Conservation (phyloP, 2,888 invertebrate species). For the Lasioglossum oenotherae region DNA sequence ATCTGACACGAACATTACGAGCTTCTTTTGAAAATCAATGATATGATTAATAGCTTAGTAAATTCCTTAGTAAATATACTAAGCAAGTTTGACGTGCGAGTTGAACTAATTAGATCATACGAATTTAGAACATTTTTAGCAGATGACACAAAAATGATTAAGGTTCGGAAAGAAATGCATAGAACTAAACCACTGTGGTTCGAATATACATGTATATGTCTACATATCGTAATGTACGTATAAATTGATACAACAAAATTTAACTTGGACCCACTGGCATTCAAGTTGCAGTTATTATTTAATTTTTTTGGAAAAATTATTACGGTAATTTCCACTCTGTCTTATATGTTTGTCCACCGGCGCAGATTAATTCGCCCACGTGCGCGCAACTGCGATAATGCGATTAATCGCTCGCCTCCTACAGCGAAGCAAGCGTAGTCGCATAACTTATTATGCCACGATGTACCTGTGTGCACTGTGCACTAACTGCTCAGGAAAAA, state of each 20-base stretch:
- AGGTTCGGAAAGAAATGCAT: neutral
- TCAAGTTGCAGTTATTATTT: neutral
- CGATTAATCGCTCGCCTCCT: constrained; percentile 47
- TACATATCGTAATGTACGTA: too few species aligned
- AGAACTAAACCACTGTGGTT: too few species aligned
- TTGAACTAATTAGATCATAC: neutral
- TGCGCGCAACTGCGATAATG: constrained; percentile 21
- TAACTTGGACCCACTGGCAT: too few species aligned
- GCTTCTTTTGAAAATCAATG: neutral
- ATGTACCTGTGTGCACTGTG: neutral
- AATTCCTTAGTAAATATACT: neutral
- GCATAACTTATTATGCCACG: constrained; percentile 42
- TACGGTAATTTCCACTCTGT: neutral
- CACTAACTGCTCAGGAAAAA: constrained; percentile 17
- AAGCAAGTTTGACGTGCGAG: neutral
- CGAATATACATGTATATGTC: too few species aligned
- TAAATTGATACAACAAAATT: neutral
- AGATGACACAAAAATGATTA: neutral
- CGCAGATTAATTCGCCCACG: constrained; percentile 48
- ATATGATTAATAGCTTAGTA: neutral
- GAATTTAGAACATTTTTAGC: too few species aligned
- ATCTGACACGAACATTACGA: neutral
- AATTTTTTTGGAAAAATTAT: neutral
- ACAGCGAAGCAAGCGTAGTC: constrained; percentile 35
- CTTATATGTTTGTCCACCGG: neutral